phyloP scores from a whole-genome alignment of 2,888 invertebrate genomes.

The Eristalinus sepulchralis region DNA sequence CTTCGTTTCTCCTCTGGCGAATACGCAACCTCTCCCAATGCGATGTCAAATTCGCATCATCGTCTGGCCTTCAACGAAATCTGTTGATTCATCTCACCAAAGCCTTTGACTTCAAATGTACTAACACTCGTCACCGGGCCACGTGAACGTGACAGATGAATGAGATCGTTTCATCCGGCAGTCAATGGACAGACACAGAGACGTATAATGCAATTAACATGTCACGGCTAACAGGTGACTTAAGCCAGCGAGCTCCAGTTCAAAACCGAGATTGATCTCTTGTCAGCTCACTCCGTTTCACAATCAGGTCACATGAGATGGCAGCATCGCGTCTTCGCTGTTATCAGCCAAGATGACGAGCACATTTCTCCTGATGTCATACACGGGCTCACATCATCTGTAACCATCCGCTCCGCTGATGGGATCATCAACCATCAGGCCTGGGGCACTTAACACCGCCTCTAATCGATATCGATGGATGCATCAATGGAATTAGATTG shows the following conservation, averaged over 20 bases:
- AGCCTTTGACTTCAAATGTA: not conserved
- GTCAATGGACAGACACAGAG: not conserved
- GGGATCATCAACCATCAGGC: not conserved
- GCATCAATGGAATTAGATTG: constrained; percentile 40
- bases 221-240: constrained; percentile 31
- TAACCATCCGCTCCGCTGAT: not conserved
- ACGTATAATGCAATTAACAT: constrained; percentile 22
- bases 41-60: not conserved
- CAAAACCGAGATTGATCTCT: constrained; percentile 18
- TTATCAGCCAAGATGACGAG: not conserved
- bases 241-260: not conserved
- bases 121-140: not conserved
- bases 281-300: not conserved
- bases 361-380: not conserved
- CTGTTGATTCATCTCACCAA: not conserved
- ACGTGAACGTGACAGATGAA: not conserved
- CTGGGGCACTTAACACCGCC: not conserved
- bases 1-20: not conserved
- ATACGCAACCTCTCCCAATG: not conserved
- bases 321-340: not conserved
- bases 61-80: not conserved
- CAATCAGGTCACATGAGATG: not conserved
- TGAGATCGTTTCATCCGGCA: not conserved
- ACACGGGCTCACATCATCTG: not conserved
- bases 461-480: constrained; percentile 39